These are phyloP conservation scores for Dilophus febrilis DNA, from an alignment of 2,888 invertebrate genomes.

Conservation along the genomic window DNA sequence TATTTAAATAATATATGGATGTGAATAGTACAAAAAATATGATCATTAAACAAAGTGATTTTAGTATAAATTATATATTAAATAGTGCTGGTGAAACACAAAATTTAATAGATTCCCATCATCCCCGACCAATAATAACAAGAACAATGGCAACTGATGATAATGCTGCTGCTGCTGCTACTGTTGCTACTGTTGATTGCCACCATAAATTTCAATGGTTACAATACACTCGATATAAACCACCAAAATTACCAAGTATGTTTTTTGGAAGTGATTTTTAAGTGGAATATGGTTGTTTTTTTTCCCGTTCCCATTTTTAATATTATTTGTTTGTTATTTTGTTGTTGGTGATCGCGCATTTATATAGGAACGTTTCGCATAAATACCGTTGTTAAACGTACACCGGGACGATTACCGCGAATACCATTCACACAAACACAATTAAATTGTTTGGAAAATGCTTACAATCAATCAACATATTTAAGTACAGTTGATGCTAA, in stretches of 20 bases:
- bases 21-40: no score
- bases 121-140: neutral
- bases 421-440: constrained; percentile 54
- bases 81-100: constrained; percentile 31
- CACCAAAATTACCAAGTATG: constrained; percentile 48
- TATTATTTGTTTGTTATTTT: no score
- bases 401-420: constrained; percentile 42
- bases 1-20: no score
- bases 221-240: constrained; percentile 50
- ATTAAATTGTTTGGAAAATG: constrained; percentile 42
- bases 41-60: constrained; percentile 26
- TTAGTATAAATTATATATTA: constrained; percentile 43
- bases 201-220: constrained; percentile 51
- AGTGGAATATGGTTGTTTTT: no score
- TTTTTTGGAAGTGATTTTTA: constrained; percentile 11
- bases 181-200: no score
- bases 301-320: no score
- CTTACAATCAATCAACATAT: constrained; percentile 45
- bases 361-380: constrained; percentile 22
- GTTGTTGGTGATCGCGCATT: no score
- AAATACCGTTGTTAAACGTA: constrained; percentile 32
- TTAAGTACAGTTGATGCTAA: constrained; percentile 47
- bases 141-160: constrained; percentile 13
- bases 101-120: constrained; percentile 21
- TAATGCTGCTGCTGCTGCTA: no score